Base-by-base conservation (phyloP, 2,888 invertebrate genomes). In the Gasteruption jaculator region DNA sequence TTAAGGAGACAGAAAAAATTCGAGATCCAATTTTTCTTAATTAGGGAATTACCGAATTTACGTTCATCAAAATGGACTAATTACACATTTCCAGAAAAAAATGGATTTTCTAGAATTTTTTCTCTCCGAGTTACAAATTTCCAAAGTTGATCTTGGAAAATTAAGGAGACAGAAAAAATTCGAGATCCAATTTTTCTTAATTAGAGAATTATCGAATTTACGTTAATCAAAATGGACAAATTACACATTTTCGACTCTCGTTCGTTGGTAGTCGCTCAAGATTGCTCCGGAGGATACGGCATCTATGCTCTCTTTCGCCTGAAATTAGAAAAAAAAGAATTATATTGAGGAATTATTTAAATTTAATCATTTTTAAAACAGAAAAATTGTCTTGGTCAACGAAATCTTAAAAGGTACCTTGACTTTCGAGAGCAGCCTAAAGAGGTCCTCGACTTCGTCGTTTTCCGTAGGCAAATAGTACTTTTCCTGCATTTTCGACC, bases 361-460 rank as follows among this genome's bases (percentile, higher is more conserved):
- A n/a, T 18, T 27, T 20, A 43, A 8, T 7, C 22, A 22, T 24
- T 26, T 22, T 21, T 31, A 7, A 11, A 38, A 20, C 14, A 5
- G 5, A 10, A 38, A 30, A 22, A 15, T 30, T 33, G n/a, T n/a
- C n/a, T n/a, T n/a, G n/a, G n/a, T n/a, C n/a, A n/a, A n/a, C n/a
- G n/a, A 26, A 71, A 61, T 71, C 71, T 49, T 66, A 67, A 52
- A 16, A 15, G 43, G 43, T 73, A 82, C 85, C 79, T 85, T 87
- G 37, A 94, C 77, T 68, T 80, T 79, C 56, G 76, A 72, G 33
- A 99, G 76, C 42, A 99, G 78, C 56, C 81, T 77, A 71, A 82
- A 95, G 22, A 99, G 77, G 76, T 99, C 99, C 74, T 99, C 99
- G 26, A 99, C 99, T 77, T 99, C 97, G 74, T 93, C 95, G 60